A percentile compares a stretch with the other conserved stretches of the same genome.
Evolutionary conservation across 1,140 invertebrate species (phyloP).

Genomic region (Argopecten irradians): DNA sequence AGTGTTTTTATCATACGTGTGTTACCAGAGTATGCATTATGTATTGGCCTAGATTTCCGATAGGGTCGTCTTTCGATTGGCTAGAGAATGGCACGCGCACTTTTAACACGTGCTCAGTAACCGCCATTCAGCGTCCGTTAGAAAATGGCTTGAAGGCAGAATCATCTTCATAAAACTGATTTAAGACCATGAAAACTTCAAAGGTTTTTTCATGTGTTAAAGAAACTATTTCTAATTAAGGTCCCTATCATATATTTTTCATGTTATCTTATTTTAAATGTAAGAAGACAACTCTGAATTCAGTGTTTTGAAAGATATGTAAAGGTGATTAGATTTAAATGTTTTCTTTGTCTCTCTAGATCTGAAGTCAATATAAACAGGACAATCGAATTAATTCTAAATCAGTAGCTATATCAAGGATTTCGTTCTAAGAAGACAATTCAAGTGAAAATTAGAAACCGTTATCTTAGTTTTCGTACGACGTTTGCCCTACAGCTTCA

Average conservation of each 20-base stretch:
- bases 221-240: background rate
- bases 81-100: background rate
- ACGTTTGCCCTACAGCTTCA: background rate
- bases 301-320: background rate
- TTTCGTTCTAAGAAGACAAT: background rate
- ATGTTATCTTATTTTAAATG: slow-evolving; percentile 12
- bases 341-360: background rate
- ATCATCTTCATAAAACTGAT: background rate
- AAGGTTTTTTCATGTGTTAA: background rate
- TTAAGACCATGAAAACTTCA: background rate
- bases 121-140: background rate
- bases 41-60: background rate
- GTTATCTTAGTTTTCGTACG: background rate
- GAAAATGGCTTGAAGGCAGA: background rate
- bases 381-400: background rate
- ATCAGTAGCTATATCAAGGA: background rate
- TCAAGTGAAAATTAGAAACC: background rate
- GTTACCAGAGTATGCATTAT: background rate
- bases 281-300: background rate
- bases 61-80: background rate
- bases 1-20: background rate
- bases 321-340: background rate
- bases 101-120: background rate
- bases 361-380: background rate
- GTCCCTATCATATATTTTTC: background rate